Percentiles rank a stretch among this genome's conserved stretches.
Conservation (phyloP, 1,140 invertebrate species). For the Solenopsis invicta region DNA sequence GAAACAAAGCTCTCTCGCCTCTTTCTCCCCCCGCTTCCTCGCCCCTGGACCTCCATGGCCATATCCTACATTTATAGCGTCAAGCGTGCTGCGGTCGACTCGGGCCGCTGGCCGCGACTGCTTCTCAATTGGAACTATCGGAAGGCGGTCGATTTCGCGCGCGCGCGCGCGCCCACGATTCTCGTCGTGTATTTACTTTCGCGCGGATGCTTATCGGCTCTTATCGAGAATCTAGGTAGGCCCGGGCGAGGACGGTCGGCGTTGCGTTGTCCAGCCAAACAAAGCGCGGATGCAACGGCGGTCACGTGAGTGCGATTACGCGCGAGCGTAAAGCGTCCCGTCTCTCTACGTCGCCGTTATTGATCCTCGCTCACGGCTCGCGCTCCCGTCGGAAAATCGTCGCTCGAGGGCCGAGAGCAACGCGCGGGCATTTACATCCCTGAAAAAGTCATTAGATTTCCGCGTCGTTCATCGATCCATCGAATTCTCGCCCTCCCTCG, state of each 20-base stretch:
- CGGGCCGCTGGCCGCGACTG: neutral
- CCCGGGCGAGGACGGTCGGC: too few species aligned
- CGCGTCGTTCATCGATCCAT: constrained; percentile 33
- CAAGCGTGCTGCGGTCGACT: neutral
- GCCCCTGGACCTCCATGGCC: neutral
- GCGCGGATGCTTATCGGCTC: neutral
- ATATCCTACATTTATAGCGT: constrained; percentile 7
- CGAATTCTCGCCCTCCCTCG: neutral
- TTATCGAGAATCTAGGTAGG: too few species aligned
- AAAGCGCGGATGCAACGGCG: neutral
- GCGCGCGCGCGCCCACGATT: neutral
- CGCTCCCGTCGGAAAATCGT: constrained; percentile 4
- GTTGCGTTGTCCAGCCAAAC: neutral
- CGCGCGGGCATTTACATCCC: constrained; percentile 4
- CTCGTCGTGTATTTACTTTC: neutral
- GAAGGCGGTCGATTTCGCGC: neutral
- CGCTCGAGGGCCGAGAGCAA: neutral
- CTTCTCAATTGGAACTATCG: neutral
- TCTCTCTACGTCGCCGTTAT: neutral
- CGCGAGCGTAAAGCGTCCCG: neutral
- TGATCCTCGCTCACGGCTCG: constrained; percentile 11
- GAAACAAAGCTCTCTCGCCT: constrained; percentile 3
- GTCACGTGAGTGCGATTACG: constrained; percentile 7
- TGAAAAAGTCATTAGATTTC: constrained; percentile 26
- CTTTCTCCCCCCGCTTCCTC: neutral